phyloP scores from a whole-genome alignment of 2,888 invertebrate genomes.

The Acanthosepion lycidas region DNA sequence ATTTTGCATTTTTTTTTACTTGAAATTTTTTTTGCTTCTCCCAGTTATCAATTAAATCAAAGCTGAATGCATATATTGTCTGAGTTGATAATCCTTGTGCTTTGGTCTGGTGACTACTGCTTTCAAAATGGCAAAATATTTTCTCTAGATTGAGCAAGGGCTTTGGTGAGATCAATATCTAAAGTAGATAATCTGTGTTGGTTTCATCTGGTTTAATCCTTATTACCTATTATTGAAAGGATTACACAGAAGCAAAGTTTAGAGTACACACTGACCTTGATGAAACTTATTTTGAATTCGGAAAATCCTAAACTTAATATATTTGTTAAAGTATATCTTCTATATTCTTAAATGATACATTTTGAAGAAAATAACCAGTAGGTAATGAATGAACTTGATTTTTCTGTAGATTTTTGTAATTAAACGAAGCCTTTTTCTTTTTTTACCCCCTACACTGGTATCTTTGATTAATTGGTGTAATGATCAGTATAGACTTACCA shows the following conservation, averaged over 20 bases:
- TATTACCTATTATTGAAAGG: neutral
- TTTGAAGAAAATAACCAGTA: too few species aligned
- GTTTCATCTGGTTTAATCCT: slow-evolving; percentile 22
- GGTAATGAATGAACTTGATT: too few species aligned
- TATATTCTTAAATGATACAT: neutral
- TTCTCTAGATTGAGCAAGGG: neutral
- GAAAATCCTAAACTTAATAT: too few species aligned
- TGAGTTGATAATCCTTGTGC: neutral
- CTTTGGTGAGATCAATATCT: slow-evolving; percentile 21
- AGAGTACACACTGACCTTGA: neutral
- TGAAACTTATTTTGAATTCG: neutral
- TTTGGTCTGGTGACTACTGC: neutral
- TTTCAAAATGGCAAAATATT: neutral
- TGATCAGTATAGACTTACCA: too few species aligned
- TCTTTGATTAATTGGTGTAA: too few species aligned
- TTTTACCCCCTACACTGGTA: too few species aligned
- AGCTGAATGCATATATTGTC: neutral
- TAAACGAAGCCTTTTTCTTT: too few species aligned
- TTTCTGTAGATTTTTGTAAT: too few species aligned
- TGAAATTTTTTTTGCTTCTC: too few species aligned
- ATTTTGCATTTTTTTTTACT: too few species aligned
- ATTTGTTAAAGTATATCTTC: neutral
- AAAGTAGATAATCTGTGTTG: neutral
- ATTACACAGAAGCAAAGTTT: neutral
- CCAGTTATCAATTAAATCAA: too few species aligned